A percentile compares a stretch with the other conserved stretches of the same genome.
Conservation (phyloP, 2,113 vertebrate species). For the Melanerpes aurifrons region DNA sequence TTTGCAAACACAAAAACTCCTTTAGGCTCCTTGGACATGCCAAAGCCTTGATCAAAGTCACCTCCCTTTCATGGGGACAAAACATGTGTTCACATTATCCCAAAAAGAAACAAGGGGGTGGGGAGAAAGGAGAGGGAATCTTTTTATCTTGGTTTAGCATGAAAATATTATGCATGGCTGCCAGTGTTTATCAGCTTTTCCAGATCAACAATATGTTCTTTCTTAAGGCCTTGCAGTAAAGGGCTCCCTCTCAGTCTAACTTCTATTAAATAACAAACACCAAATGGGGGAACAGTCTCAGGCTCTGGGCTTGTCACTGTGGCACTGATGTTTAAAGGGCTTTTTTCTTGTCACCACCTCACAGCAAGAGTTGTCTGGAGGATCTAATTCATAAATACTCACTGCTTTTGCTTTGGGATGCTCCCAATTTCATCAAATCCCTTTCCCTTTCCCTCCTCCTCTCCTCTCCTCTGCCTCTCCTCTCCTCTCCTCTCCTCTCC, state of each 20-base stretch:
- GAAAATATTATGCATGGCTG: slow-evolving; percentile 50
- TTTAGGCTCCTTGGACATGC: slow-evolving; percentile 22
- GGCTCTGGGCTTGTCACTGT: slow-evolving; percentile 17
- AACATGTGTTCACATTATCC: slow-evolving; percentile 50
- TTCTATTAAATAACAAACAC: slow-evolving; percentile 52
- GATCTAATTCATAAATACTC: slow-evolving; percentile 51
- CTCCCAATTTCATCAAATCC: too few relatives aligned
- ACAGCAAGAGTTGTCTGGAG: slow-evolving; percentile 27
- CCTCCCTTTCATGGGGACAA: slow-evolving; percentile 39
- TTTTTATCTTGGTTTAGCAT: slow-evolving; percentile 55
- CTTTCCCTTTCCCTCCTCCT: too few relatives aligned
- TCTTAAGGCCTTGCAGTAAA: slow-evolving; percentile 54
- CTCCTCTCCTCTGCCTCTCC: too few relatives aligned
- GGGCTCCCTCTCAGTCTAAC: slow-evolving; percentile 44
- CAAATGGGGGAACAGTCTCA: slow-evolving; percentile 53
- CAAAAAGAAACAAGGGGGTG: slow-evolving; percentile 18
- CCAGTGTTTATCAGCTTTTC: slow-evolving; percentile 64
- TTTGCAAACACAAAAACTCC: slow-evolving; percentile 43
- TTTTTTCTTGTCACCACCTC: slow-evolving; percentile 34
- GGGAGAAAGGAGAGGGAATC: background rate
- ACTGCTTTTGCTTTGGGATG: background rate
- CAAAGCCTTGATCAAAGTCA: slow-evolving; percentile 67
- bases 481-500: too few relatives aligned
- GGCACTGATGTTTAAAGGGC: slow-evolving; percentile 31
- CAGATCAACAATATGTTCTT: slow-evolving; percentile 68